Conservation (phyloP, 2,888 invertebrate genomes). For the Philopedon plagiatum region DNA sequence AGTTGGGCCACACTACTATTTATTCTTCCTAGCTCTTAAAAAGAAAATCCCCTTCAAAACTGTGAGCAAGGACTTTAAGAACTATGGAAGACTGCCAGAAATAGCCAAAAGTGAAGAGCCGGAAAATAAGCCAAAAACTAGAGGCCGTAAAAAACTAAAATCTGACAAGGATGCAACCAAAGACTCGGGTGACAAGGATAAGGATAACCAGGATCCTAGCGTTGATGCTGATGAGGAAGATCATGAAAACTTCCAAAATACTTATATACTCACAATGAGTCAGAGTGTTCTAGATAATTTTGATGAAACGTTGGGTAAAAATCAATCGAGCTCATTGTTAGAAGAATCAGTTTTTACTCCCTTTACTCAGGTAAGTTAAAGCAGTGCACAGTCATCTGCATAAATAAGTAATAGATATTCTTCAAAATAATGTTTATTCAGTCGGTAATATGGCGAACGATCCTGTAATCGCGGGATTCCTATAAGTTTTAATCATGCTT, state of each 20-base stretch:
- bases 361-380: conserved; percentile 73
- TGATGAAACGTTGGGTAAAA: conserved; percentile 32
- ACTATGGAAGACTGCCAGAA: conserved; percentile 58
- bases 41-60: conserved; percentile 74
- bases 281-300: conserved; percentile 67
- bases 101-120: conserved; percentile 59
- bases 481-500: no score
- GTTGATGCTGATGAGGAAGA: conserved; percentile 66
- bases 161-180: conserved; percentile 9
- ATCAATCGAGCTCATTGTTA: conserved; percentile 27
- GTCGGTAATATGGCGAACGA: no score
- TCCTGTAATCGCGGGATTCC: no score
- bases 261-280: conserved; percentile 80
- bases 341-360: conserved; percentile 71
- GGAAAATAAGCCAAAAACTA: conserved; percentile 19
- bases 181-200: conserved; percentile 54
- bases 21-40: conserved; percentile 76
- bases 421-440: no score
- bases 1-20: conserved; percentile 75
- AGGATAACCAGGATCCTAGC: conserved; percentile 39
- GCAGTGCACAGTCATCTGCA: no score
- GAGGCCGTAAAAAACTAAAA: conserved; percentile 36
- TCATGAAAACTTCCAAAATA: conserved; percentile 72
- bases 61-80: conserved; percentile 71
- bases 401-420: no score